phyloP scores from a whole-genome alignment of 2,888 invertebrate species.

The Melieria crassipennis region DNA sequence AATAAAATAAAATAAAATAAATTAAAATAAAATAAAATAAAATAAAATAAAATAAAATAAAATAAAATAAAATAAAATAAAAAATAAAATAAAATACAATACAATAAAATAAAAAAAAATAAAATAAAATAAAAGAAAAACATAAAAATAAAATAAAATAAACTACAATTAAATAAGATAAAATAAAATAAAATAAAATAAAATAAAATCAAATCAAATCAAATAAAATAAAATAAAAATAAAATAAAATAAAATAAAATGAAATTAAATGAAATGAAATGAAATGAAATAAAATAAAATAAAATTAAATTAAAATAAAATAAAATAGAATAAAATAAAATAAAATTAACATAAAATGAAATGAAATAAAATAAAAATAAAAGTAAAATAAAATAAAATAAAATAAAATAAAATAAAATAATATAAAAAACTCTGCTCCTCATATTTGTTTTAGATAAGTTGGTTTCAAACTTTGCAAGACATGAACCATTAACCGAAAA shows the following conservation, averaged over 20 bases:
- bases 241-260: not conserved
- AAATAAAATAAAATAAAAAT: conserved; percentile 1
- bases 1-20: not conserved
- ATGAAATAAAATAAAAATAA: not conserved
- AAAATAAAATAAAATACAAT: not conserved
- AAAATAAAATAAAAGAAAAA: not conserved
- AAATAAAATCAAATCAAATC: not conserved
- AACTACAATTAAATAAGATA: not conserved
- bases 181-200: not conserved
- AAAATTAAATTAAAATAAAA: conserved; percentile 1
- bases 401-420: not conserved
- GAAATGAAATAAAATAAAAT: not conserved
- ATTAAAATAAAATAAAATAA: no score
- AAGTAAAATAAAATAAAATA: not conserved
- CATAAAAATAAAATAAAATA: not conserved
- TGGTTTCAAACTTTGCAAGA: no score
- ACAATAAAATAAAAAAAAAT: not conserved
- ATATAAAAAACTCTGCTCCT: not conserved
- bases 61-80: not conserved
- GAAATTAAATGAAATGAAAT: not conserved
- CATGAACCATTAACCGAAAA: no score
- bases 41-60: not conserved
- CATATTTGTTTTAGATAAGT: no score
- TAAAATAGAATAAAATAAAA: not conserved
- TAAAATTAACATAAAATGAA: not conserved